Evolutionary conservation across 2,888 invertebrate genomes (phyloP), one percentile per base, ranked within the genome.

Genomic region (Leptinotarsa rubiginosa): DNA sequence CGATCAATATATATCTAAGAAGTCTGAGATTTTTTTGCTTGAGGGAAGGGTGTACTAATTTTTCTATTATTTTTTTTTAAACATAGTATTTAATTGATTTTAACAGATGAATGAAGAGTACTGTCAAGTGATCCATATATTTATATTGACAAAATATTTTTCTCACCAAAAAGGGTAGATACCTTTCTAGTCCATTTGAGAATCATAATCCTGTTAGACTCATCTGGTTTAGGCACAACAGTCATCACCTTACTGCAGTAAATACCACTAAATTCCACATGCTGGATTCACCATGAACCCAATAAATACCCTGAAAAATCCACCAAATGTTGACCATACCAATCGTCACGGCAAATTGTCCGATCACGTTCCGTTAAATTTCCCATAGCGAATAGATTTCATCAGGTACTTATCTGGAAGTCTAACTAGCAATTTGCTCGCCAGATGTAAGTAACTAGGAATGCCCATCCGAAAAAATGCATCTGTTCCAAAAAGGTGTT

Each of bases 401-500:
- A 47, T 69, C 67, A 47, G 69, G 69, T 59, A 69, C 18, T 52
- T 52, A 31, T 62, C 62, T 5, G 16, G 41, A 4, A 62, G 62
- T 62, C 31, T 62, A 62, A 62, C 62, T 41, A 62, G 20, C 54
- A 69, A 56, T 69, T 69, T 69, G 69, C 47, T 56, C 47, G 47
- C 20, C 69, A 69, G 69, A 69, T 69, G 69, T 59, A 41, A 41
- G 41, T 41, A 41, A 31, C 20, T 41, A 62, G 62, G 62, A 62
- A 31, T 62, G 62, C 62, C 62, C 62, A 31, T 65, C 65, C 16
- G 41, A 65, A 65, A 65, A 65, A 49, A 65, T 65, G 62, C 68
- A 68, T 68, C 68, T 68, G 68, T 18, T 52, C 67, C 54, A 41
- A 68, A 52, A 68, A 68, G 68, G 68, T 68, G 68, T 67, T 67